Evolutionary conservation across 1,140 invertebrate species (phyloP), one percentile per base, ranked within the genome.

Genomic region (Cotesia chilonis): DNA sequence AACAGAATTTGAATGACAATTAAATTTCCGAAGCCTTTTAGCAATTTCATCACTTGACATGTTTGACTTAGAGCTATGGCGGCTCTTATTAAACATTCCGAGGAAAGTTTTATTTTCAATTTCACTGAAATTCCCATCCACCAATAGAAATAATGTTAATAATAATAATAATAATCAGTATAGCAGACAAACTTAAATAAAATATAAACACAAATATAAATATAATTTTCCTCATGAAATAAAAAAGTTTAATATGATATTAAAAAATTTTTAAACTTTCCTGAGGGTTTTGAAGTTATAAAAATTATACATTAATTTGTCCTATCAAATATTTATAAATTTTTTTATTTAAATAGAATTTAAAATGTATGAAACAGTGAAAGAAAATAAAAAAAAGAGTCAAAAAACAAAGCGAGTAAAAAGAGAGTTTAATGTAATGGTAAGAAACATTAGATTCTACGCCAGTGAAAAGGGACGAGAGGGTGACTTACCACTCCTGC

Each of bases 401-500:
- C 20, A 55, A n/a, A 59, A 59, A 28, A 28, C 28, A 28, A 28
- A 28, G 28, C 9, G 57, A 20, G 57, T 20, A 59, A 59, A 28
- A 59, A 59, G 41, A 47, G 41, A 47, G 41, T 59, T 59, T 59
- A 59, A 70, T 51, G 68, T 59, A 59, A 70, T 51, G 68, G 17
- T 63, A 65, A 55, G 60, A 37, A 20, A 51, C 47, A 57, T 57
- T 52, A 63, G 69, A 41, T 60, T 69, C 36, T 47, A 38, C 35
- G 59, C 38, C 14, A 52, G 57, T 51, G 54, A 65, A 71, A 52
- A 61, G 70, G 57, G 61, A 55, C 51, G 41, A 57, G 66, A 61
- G 69, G 54, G 72, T 52, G 36, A 73, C 20, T 60, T 28, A 38
- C 57, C 14, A 61, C 57, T 52, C 70, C 52, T 71, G 10, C 17